Percentiles rank a stretch among this genome's conserved stretches.
These are phyloP conservation scores for Chrysopa pallens DNA, from an alignment of 1,140 invertebrate species.

Conservation along the genomic window DNA sequence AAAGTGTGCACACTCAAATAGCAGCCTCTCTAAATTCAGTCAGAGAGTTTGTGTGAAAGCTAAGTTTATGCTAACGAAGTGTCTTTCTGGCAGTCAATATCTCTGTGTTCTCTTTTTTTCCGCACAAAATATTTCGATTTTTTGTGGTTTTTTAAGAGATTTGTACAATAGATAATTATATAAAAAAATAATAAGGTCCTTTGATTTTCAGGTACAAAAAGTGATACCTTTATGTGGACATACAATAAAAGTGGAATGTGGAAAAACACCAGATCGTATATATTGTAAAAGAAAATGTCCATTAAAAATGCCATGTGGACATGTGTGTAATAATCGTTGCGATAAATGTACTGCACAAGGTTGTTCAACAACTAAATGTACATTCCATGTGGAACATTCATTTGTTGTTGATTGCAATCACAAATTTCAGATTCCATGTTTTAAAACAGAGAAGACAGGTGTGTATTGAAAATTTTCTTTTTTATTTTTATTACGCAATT, in stretches of 20 bases:
- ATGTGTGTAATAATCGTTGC: slow-evolving; percentile 23
- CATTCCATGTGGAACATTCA: slow-evolving; percentile 7
- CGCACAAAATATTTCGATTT: too few relatives aligned
- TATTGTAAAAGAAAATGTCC: slow-evolving; percentile 21
- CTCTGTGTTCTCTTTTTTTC: too few relatives aligned
- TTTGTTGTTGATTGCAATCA: slow-evolving; percentile 24
- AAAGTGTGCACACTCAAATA: too few relatives aligned
- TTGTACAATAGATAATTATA: too few relatives aligned
- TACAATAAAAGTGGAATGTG: slow-evolving; percentile 18
- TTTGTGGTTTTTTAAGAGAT: too few relatives aligned
- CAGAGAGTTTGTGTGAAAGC: too few relatives aligned
- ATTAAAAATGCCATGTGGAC: slow-evolving; percentile 23
- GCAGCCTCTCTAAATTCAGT: too few relatives aligned
- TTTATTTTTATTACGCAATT: too few relatives aligned
- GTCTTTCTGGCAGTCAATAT: too few relatives aligned
- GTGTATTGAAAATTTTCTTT: not conserved
- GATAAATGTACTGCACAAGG: slow-evolving; percentile 2
- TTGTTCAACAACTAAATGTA: slow-evolving; percentile 20
- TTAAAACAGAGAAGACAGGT: slow-evolving; percentile 6
- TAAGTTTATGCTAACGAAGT: too few relatives aligned
- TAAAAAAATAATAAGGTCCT: too few relatives aligned
- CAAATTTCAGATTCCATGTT: slow-evolving; percentile 21
- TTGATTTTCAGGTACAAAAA: slow-evolving; percentile 9
- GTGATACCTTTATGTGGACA: slow-evolving; percentile 24
- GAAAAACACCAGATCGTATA: slow-evolving; percentile 8